Evolutionary conservation across 2,888 invertebrate genomes (phyloP).

Genomic region (Seira sanloemensis): DNA sequence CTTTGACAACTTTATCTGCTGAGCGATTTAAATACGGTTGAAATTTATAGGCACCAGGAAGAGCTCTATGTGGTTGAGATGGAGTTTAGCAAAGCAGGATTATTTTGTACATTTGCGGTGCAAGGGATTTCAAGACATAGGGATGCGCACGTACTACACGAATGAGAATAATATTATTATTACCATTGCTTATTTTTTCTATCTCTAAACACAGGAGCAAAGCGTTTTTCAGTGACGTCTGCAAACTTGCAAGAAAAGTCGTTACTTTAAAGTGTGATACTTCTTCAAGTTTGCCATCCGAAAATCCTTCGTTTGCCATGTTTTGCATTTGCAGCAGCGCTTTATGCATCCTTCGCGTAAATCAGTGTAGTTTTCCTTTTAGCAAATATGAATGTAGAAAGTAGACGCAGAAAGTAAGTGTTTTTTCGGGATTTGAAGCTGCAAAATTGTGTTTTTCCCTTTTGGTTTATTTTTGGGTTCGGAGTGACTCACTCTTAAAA

Average conservation of each 20-base stretch:
- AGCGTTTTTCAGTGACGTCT: neutral
- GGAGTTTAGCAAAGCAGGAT: neutral
- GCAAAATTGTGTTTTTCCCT: neutral
- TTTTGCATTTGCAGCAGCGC: neutral
- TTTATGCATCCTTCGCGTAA: neutral
- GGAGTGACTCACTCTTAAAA: slow-evolving; percentile 55
- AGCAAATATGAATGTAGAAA: too few relatives aligned
- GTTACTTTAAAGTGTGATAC: slow-evolving; percentile 11
- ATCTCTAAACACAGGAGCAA: neutral
- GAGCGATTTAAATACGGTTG: neutral
- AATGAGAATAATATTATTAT: slow-evolving; percentile 8
- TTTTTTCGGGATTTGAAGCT: neutral
- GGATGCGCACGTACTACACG: neutral
- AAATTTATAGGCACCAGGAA: slow-evolving; percentile 19
- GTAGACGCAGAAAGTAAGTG: neutral
- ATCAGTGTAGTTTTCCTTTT: neutral
- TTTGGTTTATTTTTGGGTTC: slow-evolving; percentile 65
- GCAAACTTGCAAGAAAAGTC: slow-evolving; percentile 3
- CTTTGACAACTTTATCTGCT: slow-evolving; percentile 12
- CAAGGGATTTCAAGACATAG: neutral
- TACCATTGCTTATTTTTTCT: slow-evolving; percentile 11
- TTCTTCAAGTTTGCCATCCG: slow-evolving; percentile 1
- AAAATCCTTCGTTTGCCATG: too few relatives aligned
- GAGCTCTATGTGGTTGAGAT: neutral
- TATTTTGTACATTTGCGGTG: neutral